Conservation (phyloP, 2,888 invertebrate species). For the Malthinus seriepunctatus region DNA sequence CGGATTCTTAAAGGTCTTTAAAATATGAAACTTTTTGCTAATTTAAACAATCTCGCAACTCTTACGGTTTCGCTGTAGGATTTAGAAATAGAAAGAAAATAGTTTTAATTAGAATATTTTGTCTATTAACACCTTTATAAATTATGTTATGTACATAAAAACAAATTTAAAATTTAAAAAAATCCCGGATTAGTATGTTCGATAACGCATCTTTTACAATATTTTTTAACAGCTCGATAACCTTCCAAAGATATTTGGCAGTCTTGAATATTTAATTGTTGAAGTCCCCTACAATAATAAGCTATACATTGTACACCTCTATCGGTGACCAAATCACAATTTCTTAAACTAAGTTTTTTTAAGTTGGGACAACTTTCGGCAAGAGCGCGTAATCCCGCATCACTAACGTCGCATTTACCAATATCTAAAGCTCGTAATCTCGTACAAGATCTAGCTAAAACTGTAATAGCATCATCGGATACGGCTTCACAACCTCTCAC, state of each 20-base stretch:
- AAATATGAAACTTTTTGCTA: too few relatives aligned
- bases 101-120: too few relatives aligned
- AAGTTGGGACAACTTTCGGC: slow-evolving; percentile 90
- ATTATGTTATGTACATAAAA: too few relatives aligned
- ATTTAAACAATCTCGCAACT: too few relatives aligned
- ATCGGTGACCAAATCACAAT: slow-evolving; percentile 90
- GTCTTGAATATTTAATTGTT: slow-evolving; percentile 91
- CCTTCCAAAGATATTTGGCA: slow-evolving; percentile 88
- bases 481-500: slow-evolving; percentile 91
- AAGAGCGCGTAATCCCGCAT: slow-evolving; percentile 82
- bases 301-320: slow-evolving; percentile 86
- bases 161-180: slow-evolving; percentile 57
- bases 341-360: slow-evolving; percentile 85
- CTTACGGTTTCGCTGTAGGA: too few relatives aligned
- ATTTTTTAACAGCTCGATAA: slow-evolving; percentile 88
- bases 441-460: slow-evolving; percentile 83
- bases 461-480: slow-evolving; percentile 89
- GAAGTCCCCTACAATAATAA: slow-evolving; percentile 85
- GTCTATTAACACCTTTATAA: too few relatives aligned
- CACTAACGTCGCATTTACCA: slow-evolving; percentile 92
- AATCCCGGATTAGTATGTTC: slow-evolving; percentile 96
- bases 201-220: slow-evolving; percentile 90
- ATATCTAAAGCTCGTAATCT: slow-evolving; percentile 85
- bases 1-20: too few relatives aligned
- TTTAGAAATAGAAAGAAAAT: too few relatives aligned